These are phyloP conservation scores for Pyrochroa serraticornis DNA, from an alignment of 2,888 invertebrate species.

Conservation along the genomic window DNA sequence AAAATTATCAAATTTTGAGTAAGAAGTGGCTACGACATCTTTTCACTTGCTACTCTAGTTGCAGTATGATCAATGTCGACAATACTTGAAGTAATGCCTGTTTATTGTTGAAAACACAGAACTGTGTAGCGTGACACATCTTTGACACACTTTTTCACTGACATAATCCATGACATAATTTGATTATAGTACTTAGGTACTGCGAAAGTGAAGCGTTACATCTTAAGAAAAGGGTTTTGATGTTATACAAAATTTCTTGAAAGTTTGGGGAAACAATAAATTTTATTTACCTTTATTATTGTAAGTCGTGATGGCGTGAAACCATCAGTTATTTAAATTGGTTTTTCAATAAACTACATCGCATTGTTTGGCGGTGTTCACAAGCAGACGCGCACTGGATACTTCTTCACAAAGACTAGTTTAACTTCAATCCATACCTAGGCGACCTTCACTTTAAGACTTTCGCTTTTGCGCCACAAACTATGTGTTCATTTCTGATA, in stretches of 20 bases:
- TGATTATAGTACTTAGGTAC: conserved; percentile 3
- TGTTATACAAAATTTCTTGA: conserved; percentile 2
- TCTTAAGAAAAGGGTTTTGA: not conserved
- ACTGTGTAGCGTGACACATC: conserved; percentile 10
- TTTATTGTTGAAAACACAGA: not conserved
- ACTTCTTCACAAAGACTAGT: conserved; percentile 19
- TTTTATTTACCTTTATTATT: not conserved
- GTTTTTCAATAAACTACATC: conserved; percentile 9
- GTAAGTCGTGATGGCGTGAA: conserved; percentile 1
- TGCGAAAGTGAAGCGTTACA: conserved; percentile 4
- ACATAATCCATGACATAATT: conserved; percentile 19
- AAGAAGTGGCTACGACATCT: too few species aligned
- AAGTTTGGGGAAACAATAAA: not conserved
- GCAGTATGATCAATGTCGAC: not conserved
- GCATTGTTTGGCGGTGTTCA: conserved; percentile 11
- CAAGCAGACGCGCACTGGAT: conserved; percentile 12
- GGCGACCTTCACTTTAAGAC: conserved; percentile 27
- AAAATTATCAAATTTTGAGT: too few species aligned
- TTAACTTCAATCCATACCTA: conserved; percentile 11
- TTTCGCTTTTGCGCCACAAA: conserved; percentile 27
- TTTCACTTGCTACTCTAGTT: too few species aligned
- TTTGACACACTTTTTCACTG: conserved; percentile 25
- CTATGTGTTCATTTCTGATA: conserved; percentile 22
- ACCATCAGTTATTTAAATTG: not conserved
- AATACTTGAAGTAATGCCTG: not conserved